phyloP scores from a whole-genome alignment of 2,888 invertebrate genomes.

The Latrodectus hesperus region DNA sequence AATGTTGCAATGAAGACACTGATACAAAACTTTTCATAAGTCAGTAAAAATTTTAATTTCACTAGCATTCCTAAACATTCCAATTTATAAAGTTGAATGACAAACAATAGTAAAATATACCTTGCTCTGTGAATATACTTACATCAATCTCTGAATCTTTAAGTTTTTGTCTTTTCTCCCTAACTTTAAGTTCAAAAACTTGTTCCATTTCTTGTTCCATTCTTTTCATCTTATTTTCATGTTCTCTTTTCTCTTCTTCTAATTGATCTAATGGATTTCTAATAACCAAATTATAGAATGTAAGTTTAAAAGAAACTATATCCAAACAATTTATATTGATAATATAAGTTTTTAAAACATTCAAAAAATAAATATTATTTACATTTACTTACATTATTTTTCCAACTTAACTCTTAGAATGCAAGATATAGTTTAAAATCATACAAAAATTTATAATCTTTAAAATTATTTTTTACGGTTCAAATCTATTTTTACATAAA shows the following conservation, averaged over 20 bases:
- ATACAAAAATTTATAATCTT: no score
- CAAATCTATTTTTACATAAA: no score
- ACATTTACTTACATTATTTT: no score
- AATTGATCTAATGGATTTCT: constrained; percentile 98
- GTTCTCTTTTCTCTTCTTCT: constrained; percentile 98
- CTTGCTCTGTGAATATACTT: constrained; percentile 72
- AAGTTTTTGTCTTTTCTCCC: constrained; percentile 95
- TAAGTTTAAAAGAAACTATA: no score
- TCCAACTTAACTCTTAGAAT: no score
- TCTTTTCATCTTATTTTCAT: constrained; percentile 97
- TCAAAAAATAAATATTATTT: neutral
- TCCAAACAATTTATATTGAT: neutral
- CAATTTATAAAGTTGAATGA: neutral
- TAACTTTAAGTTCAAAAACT: constrained; percentile 98
- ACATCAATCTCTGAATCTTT: constrained; percentile 95
- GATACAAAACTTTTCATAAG: neutral
- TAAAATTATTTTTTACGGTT: no score
- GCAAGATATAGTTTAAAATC: no score
- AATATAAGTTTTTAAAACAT: neutral
- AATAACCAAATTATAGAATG: constrained; percentile 72
- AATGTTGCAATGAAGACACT: no score
- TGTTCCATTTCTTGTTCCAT: constrained; percentile 99
- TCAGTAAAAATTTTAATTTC: neutral
- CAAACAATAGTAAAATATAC: neutral
- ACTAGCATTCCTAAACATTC: neutral